A percentile compares a stretch with the other conserved stretches of the same genome.
These are phyloP conservation scores for Trachemys scripta DNA, from an alignment of 2,113 vertebrate species.

Conservation along the genomic window DNA sequence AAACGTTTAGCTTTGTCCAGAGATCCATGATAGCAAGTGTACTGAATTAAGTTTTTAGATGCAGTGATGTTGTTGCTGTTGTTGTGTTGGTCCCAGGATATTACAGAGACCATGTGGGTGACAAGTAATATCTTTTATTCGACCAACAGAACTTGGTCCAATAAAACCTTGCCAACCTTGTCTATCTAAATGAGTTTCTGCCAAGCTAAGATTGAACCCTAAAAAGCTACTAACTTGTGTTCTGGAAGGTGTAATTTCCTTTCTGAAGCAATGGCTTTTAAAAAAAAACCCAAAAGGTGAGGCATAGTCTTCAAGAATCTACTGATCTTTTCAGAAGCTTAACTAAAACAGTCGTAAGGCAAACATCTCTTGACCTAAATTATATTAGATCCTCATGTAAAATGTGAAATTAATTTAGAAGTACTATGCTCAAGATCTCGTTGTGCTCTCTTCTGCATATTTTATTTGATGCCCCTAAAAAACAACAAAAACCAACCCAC, in stretches of 20 bases:
- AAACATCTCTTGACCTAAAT: not conserved
- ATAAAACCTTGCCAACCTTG: not conserved
- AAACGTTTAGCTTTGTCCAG: conserved; percentile 27
- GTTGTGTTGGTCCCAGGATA: not conserved
- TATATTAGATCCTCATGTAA: not conserved
- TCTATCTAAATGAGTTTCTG: conserved; percentile 11
- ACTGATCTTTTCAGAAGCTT: conserved; percentile 32
- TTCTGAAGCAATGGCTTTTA: not conserved
- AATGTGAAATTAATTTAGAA: conserved; percentile 30
- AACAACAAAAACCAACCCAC: not conserved
- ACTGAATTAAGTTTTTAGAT: conserved; percentile 7
- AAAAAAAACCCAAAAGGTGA: conserved; percentile 14
- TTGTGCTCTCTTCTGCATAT: not conserved
- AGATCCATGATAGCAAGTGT: not conserved
- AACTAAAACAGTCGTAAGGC: conserved; percentile 2
- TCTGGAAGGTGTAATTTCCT: conserved; percentile 11
- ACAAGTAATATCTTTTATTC: not conserved
- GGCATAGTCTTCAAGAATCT: not conserved
- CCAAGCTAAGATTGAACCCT: not conserved
- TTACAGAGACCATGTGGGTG: not conserved
- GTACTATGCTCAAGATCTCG: not conserved
- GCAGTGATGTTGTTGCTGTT: too few species aligned
- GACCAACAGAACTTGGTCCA: not conserved
- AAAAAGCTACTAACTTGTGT: conserved; percentile 29
- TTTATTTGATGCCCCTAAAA: not conserved